Evolutionary conservation across 2,797 vertebrate genomes (phyloP), one percentile per base, ranked within the genome.

Genomic region (Rhabdophis nuchalis): DNA sequence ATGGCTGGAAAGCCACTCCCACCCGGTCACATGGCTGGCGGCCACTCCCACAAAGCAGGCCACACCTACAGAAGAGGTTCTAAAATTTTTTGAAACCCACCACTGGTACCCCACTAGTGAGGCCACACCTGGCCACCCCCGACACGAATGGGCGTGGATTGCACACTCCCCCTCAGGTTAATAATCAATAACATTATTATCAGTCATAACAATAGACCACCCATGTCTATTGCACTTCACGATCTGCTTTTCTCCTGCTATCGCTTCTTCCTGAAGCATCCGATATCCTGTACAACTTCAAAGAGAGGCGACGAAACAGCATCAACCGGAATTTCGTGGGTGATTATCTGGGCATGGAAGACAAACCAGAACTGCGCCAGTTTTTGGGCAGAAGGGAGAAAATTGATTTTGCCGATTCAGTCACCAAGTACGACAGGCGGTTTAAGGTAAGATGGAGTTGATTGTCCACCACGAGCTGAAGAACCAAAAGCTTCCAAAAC

Each of bases 251-350:
- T 32, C 13, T 57, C 11, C 1, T 11, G 23, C 41, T 36, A 7
- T 29, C 36, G 1, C 57, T 50, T 6, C 56, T 32, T 16, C 7
- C 0, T 53, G 0, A 95, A 99, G 99, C 99, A 5, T 99, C 99
- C 64, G 98, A 98, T 96, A 99, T 99, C 97, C 97, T 99, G 91
- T 98, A 98, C 97, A 99, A 99, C 97, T 98, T 98, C 91, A 99
- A 99, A 94, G 99, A 99, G 96, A 94, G 99, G 4, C 95, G 99
- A 94, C 98, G 97, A 93, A 99, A 99, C 96, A 99, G 99, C 97
- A 99, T 99, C 96, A 99, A 99, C 96, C 97, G 99, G 94, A 99
- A 99, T 96, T 99, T 99, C 0, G 98, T 99, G 1, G 99, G 99
- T 0, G 99, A 99, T 96, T 99, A 99, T 94, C 97, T 99, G 89